Conservation (phyloP, 2,113 vertebrate species). For the Dicentrarchus labrax region DNA sequence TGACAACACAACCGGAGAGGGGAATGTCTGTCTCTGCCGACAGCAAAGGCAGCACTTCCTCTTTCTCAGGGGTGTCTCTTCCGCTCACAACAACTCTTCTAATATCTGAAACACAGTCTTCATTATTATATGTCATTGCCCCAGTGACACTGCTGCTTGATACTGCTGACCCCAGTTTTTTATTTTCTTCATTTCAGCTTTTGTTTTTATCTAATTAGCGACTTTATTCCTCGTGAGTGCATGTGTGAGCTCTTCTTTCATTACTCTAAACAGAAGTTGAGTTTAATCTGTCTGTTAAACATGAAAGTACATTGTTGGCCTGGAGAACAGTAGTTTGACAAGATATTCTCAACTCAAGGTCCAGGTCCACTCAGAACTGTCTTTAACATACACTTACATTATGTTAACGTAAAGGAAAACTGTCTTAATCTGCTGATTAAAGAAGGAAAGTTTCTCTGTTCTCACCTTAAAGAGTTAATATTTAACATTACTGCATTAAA, state of each 20-base stretch:
- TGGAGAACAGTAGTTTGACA: neutral
- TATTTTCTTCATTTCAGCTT: neutral
- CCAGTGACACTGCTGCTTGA: neutral
- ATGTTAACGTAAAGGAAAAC: too few relatives aligned
- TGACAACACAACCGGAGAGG: conserved; percentile 59
- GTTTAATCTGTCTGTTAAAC: neutral
- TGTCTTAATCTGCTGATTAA: too few relatives aligned
- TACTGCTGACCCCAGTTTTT: neutral
- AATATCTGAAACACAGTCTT: neutral
- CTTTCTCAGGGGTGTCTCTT: neutral
- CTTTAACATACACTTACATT: too few relatives aligned
- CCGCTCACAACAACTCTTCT: conserved; percentile 13
- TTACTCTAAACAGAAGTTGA: neutral
- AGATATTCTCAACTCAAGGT: neutral
- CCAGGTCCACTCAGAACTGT: too few relatives aligned
- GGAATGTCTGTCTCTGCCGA: conserved; percentile 18
- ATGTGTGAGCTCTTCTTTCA: neutral
- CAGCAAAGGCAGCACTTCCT: conserved; percentile 46
- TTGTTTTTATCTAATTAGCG: neutral
- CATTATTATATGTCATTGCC: neutral
- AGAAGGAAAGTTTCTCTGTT: too few relatives aligned
- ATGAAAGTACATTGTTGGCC: neutral
- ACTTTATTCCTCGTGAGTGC: neutral
- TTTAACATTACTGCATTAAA: too few relatives aligned
- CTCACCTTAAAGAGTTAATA: too few relatives aligned